Conservation (phyloP, 2,888 invertebrate genomes). For the Aphidoletes aphidimyza region DNA sequence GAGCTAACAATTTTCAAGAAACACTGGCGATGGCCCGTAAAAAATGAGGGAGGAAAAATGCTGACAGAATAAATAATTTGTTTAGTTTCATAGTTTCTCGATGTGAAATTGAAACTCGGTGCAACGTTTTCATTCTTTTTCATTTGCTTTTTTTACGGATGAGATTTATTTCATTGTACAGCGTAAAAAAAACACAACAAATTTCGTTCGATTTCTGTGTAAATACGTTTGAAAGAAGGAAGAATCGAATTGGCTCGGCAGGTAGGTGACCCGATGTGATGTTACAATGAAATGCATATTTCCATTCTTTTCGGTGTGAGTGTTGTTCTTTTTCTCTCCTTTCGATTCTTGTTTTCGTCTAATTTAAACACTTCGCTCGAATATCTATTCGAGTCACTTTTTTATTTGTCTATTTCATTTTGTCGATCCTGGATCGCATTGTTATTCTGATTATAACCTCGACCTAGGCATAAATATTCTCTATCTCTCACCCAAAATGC, state of each 20-base stretch:
- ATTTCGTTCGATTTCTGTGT: not conserved
- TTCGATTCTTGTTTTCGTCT: not conserved
- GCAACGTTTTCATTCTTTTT: not conserved
- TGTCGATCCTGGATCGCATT: constrained; percentile 12
- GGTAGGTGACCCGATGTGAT: constrained; percentile 41
- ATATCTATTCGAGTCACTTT: not conserved
- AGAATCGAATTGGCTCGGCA: constrained; percentile 8
- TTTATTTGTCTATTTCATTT: not conserved
- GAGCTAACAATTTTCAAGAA: not conserved
- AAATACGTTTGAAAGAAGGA: not conserved
- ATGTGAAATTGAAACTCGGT: not conserved
- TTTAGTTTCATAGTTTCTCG: not conserved
- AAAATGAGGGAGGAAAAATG: constrained; percentile 31
- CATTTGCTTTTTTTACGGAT: not conserved
- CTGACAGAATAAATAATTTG: constrained; percentile 31
- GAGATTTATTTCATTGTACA: constrained; percentile 1
- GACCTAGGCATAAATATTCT: constrained; percentile 10
- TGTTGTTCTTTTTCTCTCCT: not conserved
- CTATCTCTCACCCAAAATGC: too few species aligned
- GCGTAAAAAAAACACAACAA: not conserved
- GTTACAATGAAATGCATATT: constrained; percentile 25
- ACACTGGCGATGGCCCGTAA: not conserved
- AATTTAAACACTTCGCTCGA: not conserved
- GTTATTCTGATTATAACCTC: constrained; percentile 17
- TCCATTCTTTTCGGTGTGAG: not conserved